A percentile compares a stretch with the other conserved stretches of the same genome.
Conservation (phyloP, 1,140 invertebrate genomes). For the Sitodiplosis mosellana region DNA sequence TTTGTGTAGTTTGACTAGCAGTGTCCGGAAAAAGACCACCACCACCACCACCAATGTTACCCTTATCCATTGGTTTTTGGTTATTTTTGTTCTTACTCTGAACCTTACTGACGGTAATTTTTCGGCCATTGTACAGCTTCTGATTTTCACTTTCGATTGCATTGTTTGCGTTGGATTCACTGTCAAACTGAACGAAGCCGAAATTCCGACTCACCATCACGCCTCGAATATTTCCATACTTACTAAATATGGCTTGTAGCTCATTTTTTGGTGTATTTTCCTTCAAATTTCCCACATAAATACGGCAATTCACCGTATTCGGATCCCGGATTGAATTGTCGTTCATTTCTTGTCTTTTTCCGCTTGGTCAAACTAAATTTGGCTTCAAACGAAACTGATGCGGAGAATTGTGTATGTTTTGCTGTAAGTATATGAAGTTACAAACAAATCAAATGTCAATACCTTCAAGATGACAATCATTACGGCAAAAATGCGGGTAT, state of each 20-base stretch:
- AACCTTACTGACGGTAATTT: constrained; percentile 36
- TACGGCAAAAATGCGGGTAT: too few relatives aligned
- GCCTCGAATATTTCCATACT: constrained; percentile 51
- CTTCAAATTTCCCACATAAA: constrained; percentile 56
- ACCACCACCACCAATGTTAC: background rate
- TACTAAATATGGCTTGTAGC: constrained; percentile 51
- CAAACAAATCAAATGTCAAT: too few relatives aligned
- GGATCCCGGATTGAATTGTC: constrained; percentile 41
- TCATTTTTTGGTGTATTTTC: constrained; percentile 43
- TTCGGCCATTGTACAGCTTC: constrained; percentile 46
- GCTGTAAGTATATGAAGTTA: too few relatives aligned
- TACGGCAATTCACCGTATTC: constrained; percentile 42
- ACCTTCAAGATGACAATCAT: too few relatives aligned
- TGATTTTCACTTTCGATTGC: constrained; percentile 52
- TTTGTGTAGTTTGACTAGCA: background rate
- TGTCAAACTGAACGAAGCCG: constrained; percentile 70
- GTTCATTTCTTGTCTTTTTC: too few relatives aligned
- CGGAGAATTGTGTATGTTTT: too few relatives aligned
- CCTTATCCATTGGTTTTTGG: background rate
- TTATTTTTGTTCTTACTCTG: constrained; percentile 19
- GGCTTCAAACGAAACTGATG: too few relatives aligned
- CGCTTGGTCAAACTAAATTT: too few relatives aligned
- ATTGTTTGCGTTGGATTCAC: constrained; percentile 47
- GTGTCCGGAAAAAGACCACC: background rate
- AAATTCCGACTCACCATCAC: constrained; percentile 47